phyloP scores from a whole-genome alignment of 2,888 invertebrate species.

The Cybosia mesomella region DNA sequence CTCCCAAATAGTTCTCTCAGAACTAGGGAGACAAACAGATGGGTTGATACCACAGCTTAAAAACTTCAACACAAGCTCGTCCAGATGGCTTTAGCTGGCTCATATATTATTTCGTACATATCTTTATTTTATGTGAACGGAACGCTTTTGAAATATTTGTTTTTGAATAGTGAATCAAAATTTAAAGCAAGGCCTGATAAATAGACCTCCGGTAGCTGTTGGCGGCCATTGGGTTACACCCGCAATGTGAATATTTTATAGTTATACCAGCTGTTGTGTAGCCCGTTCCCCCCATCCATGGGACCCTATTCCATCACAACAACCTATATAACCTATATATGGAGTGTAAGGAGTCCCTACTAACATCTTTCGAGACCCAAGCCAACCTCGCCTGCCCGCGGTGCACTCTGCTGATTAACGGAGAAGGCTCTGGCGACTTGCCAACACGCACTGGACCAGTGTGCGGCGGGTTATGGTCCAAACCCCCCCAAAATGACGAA shows the following conservation, averaged over 20 bases:
- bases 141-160: constrained; percentile 8
- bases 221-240: neutral
- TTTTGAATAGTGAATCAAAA: constrained; percentile 16
- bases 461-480: too few relatives aligned
- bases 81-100: constrained; percentile 33
- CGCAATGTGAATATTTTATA: neutral
- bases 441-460: too few relatives aligned
- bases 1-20: constrained; percentile 29
- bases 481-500: too few relatives aligned
- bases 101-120: constrained; percentile 36
- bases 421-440: too few relatives aligned
- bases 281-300: too few relatives aligned
- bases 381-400: too few relatives aligned
- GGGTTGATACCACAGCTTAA: constrained; percentile 36
- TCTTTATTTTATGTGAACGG: constrained; percentile 26
- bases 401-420: too few relatives aligned
- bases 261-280: too few relatives aligned
- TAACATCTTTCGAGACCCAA: too few relatives aligned
- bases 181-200: constrained; percentile 1
- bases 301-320: too few relatives aligned
- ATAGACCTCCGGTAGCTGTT: neutral
- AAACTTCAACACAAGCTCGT: constrained; percentile 33
- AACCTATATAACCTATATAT: too few relatives aligned
- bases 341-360: too few relatives aligned
- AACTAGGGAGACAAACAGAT: constrained; percentile 33